Percentiles rank a stretch among this genome's conserved stretches.
Evolutionary conservation across 2,797 vertebrate species (phyloP).

Genomic region (Threskiornis aethiopicus): DNA sequence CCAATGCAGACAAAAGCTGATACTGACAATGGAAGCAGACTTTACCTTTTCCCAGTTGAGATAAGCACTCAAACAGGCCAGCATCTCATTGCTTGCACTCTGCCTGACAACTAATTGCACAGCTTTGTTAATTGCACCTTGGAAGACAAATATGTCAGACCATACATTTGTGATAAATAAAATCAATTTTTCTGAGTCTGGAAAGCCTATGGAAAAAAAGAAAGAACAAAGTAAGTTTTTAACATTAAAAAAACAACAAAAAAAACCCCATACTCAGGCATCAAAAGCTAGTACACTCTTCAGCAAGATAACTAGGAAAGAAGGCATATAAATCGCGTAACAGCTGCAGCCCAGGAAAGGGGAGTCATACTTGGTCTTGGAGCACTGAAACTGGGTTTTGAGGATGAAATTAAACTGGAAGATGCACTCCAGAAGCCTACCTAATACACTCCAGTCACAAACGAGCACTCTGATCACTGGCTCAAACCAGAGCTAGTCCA

Average conservation of each 20-base stretch:
- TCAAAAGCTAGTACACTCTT: neutral
- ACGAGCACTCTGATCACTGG: neutral
- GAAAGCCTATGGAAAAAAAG: conserved; percentile 80
- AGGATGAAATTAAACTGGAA: neutral
- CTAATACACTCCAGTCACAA: neutral
- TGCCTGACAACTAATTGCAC: conserved; percentile 85
- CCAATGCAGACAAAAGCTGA: neutral
- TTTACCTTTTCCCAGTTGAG: conserved; percentile 92
- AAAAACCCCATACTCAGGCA: neutral
- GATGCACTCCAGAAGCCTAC: neutral
- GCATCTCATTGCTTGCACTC: conserved; percentile 77
- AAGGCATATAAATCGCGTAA: neutral
- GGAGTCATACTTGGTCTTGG: neutral
- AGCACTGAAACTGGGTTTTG: neutral
- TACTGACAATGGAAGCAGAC: neutral
- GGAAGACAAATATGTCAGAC: conserved; percentile 83
- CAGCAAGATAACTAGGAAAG: neutral
- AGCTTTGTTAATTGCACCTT: conserved; percentile 83
- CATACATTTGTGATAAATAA: conserved; percentile 91
- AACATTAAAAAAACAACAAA: neutral
- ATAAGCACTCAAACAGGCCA: conserved; percentile 80
- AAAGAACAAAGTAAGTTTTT: neutral
- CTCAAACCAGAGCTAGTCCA: neutral
- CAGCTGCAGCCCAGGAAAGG: neutral
- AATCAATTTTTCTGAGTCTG: conserved; percentile 84